Evolutionary conservation across 1,140 invertebrate genomes (phyloP).

Genomic region (Prorops nasuta): DNA sequence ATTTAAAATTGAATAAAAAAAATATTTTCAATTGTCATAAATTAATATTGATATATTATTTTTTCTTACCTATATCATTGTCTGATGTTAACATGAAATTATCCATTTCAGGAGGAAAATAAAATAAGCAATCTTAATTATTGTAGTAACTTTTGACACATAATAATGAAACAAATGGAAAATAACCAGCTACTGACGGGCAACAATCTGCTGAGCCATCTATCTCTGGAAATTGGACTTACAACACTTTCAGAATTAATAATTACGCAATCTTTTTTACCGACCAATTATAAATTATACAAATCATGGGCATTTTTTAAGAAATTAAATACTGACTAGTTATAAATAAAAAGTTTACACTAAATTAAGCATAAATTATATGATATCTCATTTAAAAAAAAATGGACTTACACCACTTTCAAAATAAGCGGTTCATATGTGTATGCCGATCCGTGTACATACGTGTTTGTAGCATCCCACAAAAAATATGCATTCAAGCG

Average conservation of each 20-base stretch:
- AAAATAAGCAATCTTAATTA: background rate
- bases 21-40: slow-evolving; percentile 25
- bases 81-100: slow-evolving; percentile 23
- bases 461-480: too few relatives aligned
- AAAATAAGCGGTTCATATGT: background rate
- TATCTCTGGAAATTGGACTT: background rate
- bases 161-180: background rate
- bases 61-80: slow-evolving; percentile 26
- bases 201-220: background rate
- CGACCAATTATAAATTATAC: background rate
- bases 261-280: background rate
- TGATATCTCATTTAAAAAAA: slow-evolving; percentile 1
- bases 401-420: background rate
- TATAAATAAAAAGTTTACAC: background rate
- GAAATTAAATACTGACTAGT: background rate
- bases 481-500: too few relatives aligned
- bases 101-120: slow-evolving; percentile 14
- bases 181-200: background rate
- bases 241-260: slow-evolving; percentile 4
- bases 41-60: slow-evolving; percentile 23
- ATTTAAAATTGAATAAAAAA: slow-evolving; percentile 27
- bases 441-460: too few relatives aligned
- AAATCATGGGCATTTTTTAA: background rate
- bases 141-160: background rate
- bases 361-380: slow-evolving; percentile 3